phyloP scores from a whole-genome alignment of 2,113 vertebrate genomes.

The Peucedramus taeniatus region DNA sequence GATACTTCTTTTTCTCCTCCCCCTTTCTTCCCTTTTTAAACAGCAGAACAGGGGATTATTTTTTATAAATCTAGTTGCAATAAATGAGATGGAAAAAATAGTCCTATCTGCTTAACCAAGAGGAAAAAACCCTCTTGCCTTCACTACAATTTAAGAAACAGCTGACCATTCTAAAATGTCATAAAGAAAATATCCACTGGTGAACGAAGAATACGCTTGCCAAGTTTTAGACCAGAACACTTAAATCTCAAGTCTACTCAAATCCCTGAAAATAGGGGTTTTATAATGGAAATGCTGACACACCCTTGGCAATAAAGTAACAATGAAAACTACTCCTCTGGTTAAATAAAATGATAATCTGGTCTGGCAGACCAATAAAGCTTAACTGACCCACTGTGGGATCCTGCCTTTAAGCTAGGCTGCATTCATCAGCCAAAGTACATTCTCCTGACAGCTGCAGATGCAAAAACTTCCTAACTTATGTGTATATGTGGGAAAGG shows the following conservation, averaged over 20 bases:
- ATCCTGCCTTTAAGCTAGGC: neutral
- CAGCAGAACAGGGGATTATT: constrained; percentile 38
- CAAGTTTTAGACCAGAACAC: constrained; percentile 59
- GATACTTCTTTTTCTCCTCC: neutral
- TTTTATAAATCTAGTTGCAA: constrained; percentile 56
- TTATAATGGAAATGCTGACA: constrained; percentile 73
- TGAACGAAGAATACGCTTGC: constrained; percentile 34
- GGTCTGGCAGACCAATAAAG: constrained; percentile 52
- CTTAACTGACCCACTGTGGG: neutral
- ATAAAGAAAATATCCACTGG: constrained; percentile 68
- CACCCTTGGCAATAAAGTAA: constrained; percentile 51
- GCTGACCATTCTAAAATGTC: constrained; percentile 73
- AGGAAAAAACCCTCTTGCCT: constrained; percentile 3
- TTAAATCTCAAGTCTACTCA: constrained; percentile 55
- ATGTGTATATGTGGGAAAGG: neutral
- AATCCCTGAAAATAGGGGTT: constrained; percentile 69
- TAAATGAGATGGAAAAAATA: constrained; percentile 65
- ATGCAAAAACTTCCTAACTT: neutral
- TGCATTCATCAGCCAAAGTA: neutral
- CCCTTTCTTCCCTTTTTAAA: neutral
- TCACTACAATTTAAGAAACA: constrained; percentile 65
- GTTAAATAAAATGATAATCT: constrained; percentile 58
- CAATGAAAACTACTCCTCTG: constrained; percentile 50
- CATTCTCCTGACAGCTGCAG: neutral
- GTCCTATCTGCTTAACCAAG: constrained; percentile 61